These are phyloP conservation scores for Sinocyclocheilus rhinocerous DNA, from an alignment of 2,113 vertebrate species.

Conservation along the genomic window DNA sequence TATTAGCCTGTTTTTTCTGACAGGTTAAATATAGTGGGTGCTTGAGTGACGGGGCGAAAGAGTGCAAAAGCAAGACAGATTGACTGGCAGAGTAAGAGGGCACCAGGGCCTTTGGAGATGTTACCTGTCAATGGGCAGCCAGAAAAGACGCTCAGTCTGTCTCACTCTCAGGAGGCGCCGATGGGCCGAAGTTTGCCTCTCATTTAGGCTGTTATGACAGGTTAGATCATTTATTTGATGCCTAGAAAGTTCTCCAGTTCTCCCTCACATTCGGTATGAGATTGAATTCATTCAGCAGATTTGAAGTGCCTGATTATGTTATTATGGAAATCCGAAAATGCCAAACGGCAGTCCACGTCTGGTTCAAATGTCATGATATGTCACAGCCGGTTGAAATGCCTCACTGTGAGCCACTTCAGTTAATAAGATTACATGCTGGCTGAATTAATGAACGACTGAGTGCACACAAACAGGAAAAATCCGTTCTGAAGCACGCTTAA, in stretches of 20 bases:
- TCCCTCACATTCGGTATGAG: background rate
- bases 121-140: slow-evolving; percentile 52
- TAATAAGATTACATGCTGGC: slow-evolving; percentile 42
- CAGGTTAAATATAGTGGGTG: slow-evolving; percentile 36
- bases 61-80: background rate
- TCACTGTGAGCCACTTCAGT: slow-evolving; percentile 32
- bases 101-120: slow-evolving; percentile 48
- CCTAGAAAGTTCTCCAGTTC: background rate
- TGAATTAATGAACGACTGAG: slow-evolving; percentile 37
- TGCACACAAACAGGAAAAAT: slow-evolving; percentile 17
- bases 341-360: background rate
- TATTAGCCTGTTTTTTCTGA: slow-evolving; percentile 31
- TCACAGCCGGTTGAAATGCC: slow-evolving; percentile 14
- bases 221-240: slow-evolving; percentile 12
- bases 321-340: slow-evolving; percentile 32
- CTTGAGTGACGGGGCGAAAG: slow-evolving; percentile 29
- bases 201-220: slow-evolving; percentile 41
- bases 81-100: slow-evolving; percentile 51
- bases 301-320: slow-evolving; percentile 18
- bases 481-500: slow-evolving; percentile 9
- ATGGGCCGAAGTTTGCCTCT: slow-evolving; percentile 45
- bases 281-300: slow-evolving; percentile 4
- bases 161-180: slow-evolving; percentile 16
- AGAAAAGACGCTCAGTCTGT: background rate
- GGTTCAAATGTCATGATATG: slow-evolving; percentile 43